A percentile compares a stretch with the other conserved stretches of the same genome.
Evolutionary conservation across 2,888 invertebrate genomes (phyloP).

Genomic region (Biston betularia): DNA sequence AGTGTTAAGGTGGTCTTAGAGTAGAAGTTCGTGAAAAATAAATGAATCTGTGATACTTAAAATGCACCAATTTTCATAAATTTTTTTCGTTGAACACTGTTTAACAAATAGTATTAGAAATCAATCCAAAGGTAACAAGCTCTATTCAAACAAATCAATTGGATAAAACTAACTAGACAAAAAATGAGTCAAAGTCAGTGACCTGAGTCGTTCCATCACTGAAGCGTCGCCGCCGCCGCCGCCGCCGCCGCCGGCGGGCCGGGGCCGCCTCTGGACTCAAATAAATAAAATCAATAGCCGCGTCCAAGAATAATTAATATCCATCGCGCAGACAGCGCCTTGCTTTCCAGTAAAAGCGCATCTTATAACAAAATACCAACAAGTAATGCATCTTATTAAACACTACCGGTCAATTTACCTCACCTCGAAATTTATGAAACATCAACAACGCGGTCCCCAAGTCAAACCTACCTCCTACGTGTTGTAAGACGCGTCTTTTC

Average conservation of each 20-base stretch:
- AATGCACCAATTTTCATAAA: too few species aligned
- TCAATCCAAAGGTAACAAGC: too few species aligned
- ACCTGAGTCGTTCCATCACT: not conserved
- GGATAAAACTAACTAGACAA: not conserved
- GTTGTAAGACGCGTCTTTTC: too few species aligned
- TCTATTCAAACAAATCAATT: not conserved
- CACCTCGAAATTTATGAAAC: too few species aligned
- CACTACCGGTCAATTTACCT: too few species aligned
- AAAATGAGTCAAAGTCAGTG: not conserved
- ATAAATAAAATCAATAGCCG: constrained; percentile 20
- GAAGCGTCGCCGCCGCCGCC: not conserved
- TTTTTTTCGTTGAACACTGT: too few species aligned
- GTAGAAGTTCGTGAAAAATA: too few species aligned
- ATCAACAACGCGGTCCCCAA: too few species aligned
- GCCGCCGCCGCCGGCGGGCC: not conserved
- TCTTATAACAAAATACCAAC: not conserved
- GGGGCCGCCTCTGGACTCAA: not conserved
- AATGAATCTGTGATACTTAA: too few species aligned
- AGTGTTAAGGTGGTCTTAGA: too few species aligned
- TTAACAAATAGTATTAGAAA: too few species aligned
- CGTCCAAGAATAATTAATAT: constrained; percentile 18
- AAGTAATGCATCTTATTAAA: not conserved
- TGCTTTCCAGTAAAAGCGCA: not conserved
- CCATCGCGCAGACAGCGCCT: constrained; percentile 1
- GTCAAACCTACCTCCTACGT: too few species aligned